Base-by-base conservation (phyloP, 1,140 invertebrate species). In the Drosophila pachea region DNA sequence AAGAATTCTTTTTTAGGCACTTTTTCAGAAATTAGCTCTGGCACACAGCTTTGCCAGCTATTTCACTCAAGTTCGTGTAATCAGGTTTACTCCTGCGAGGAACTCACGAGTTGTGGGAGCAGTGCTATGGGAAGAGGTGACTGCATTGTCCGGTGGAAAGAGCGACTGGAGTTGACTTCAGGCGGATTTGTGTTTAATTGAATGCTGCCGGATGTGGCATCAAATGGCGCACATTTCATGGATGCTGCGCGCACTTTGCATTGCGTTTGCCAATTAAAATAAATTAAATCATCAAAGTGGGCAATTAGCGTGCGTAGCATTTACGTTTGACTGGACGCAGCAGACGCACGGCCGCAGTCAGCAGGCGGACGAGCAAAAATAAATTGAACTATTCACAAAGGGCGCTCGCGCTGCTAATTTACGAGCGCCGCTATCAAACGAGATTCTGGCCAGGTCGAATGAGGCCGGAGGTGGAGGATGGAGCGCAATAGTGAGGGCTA, bases 241-340 rank as follows among this genome's bases (percentile, higher is more conserved):
- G 50, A 32, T 22, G 5, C n/a, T 64, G 45, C 45, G 32, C 50
- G 32, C 31, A 48, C 32, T 56, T 58, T 64, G 33, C 53, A 56
- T 52, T 64, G 55, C 40, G 60, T 36, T 36, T 12, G 50, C 22
- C 65, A 72, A 72, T 72, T 72, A 68, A 72, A 72, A 62, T 68
- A 68, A 68, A 72, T 72, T 36, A 68, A 68, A 58, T 68, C 53
- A 58, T 68, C 56, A 45, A 53, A 61, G 65, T 60, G 45, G 58
- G 50, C 69, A 72, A 72, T 68, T 62, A 71, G 68, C 50, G 43
- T 53, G 22, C 38, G 52, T 49, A 53, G 11, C 66, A 56, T 42
- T 67, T 55, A 32, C 65, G 61, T 42, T 32, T 16, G 36, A 58
- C 32, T 69, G 32, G 7, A 4, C 29, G 29, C 12, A 8, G 14